Evolutionary conservation across 2,888 invertebrate species (phyloP), one percentile per base, ranked within the genome.

Genomic region (Agriopis leucophaearia): DNA sequence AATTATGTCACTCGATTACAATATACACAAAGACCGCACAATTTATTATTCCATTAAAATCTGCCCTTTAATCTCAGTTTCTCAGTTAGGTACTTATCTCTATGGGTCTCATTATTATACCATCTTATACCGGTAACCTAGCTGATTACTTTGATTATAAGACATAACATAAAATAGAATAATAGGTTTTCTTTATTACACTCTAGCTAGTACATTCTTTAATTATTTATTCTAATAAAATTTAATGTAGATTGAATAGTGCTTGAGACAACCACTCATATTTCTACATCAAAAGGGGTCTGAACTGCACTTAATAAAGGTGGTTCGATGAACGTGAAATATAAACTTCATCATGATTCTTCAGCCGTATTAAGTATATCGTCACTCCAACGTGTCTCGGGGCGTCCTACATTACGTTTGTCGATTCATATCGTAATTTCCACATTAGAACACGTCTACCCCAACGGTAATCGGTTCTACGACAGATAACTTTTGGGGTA

Each of bases 1-100:
- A 75, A 78, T 78, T 80, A 78, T 63, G 62, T 61, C 63, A 72
- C 60, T 47, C 51, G 36, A 54, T 54, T 59, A 58, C 52, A 67
- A 62, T 67, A 54, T 27, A 51, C 52, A 44, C 51, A 56, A 61
- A 36, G 51, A 57, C 15, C 15, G 36, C 9, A 60, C 42, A 64
- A 64, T 64, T 50, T 55, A 65, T 60, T 60, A 65, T 55, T 47
- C 50, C 45, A 55, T 55, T 58, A 54, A 63, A 45, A 18, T 55
- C 64, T 69, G 61, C 63, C 66, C 61, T 73, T 68, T 70, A 65
- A 70, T 70, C 70, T 70, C 68, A 66, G 58, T 69, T 67, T n/a
- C n/a, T n/a, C n/a, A n/a, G n/a, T n/a, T n/a, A n/a, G n/a, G n/a
- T n/a, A 55, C 64, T 61, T 18, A 27, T 27, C 27, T 40, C 44